Conservation (phyloP, 2,888 invertebrate genomes). For the Morinoia aosen region DNA sequence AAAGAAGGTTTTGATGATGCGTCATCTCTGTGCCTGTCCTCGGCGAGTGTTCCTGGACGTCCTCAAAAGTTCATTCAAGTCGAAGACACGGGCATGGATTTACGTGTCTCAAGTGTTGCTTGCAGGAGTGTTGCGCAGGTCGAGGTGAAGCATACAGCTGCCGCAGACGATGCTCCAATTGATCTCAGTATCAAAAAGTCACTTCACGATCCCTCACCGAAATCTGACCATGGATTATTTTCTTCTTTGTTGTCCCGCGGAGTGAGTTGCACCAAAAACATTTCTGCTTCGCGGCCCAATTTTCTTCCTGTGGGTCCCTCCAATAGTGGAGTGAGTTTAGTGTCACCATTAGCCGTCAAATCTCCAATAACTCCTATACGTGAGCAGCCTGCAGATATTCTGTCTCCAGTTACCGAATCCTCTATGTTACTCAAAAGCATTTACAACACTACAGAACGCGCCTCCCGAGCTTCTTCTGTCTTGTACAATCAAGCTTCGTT, state of each 20-base stretch:
- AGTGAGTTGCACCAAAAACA: background rate
- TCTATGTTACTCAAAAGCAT: slow-evolving; percentile 77
- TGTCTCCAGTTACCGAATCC: slow-evolving; percentile 78
- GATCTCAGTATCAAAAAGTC: slow-evolving; percentile 61
- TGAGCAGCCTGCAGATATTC: slow-evolving; percentile 73
- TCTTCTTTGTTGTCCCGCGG: background rate
- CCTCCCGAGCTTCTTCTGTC: slow-evolving; percentile 68
- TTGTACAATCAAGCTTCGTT: slow-evolving; percentile 55
- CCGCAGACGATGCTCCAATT: slow-evolving; percentile 59
- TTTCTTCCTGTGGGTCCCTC: slow-evolving; percentile 65
- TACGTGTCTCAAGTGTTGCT: slow-evolving; percentile 27
- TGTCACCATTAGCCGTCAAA: slow-evolving; percentile 55
- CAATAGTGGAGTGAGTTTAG: slow-evolving; percentile 1
- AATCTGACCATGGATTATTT: slow-evolving; percentile 15
- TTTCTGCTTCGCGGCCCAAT: slow-evolving; percentile 55
- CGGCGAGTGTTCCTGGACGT: background rate
- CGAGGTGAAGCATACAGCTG: background rate
- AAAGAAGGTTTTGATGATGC: background rate
- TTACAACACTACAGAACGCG: slow-evolving; percentile 78
- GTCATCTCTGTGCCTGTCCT: background rate
- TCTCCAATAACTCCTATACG: slow-evolving; percentile 64
- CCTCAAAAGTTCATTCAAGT: background rate
- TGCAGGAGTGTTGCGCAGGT: background rate
- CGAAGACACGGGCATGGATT: slow-evolving; percentile 6
- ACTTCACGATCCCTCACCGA: background rate